These are phyloP conservation scores for Cygnus olor DNA, from an alignment of 2,797 vertebrate species.

Conservation along the genomic window DNA sequence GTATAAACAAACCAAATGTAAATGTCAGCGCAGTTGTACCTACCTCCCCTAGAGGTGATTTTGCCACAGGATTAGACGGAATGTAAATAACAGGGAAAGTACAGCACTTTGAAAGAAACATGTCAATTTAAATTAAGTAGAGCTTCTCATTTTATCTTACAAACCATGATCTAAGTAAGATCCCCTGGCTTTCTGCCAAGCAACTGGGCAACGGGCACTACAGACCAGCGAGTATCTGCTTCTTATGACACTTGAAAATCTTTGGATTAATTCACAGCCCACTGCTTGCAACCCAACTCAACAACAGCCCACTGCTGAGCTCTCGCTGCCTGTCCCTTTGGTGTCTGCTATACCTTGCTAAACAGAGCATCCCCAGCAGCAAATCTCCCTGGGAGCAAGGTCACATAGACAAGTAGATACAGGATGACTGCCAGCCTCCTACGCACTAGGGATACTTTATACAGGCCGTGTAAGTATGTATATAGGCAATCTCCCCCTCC, in stretches of 20 bases:
- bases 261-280: constrained; percentile 23
- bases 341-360: not conserved
- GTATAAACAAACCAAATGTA: constrained; percentile 52
- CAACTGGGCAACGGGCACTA: not conserved
- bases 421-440: constrained; percentile 42
- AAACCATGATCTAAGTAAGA: constrained; percentile 30
- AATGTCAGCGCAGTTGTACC: constrained; percentile 31
- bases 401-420: constrained; percentile 1
- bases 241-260: constrained; percentile 50
- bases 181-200: constrained; percentile 21
- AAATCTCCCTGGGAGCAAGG: not conserved
- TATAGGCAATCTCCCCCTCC: constrained; percentile 5
- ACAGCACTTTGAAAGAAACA: constrained; percentile 27
- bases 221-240: not conserved
- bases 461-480: not conserved
- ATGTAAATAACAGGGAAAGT: constrained; percentile 46
- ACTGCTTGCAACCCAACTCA: constrained; percentile 33
- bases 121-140: constrained; percentile 21
- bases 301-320: constrained; percentile 5
- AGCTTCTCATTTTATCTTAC: constrained; percentile 34
- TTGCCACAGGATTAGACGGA: constrained; percentile 24
- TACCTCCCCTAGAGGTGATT: constrained; percentile 25
- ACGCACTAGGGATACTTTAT: constrained; percentile 31
- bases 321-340: not conserved
- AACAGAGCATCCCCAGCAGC: constrained; percentile 44